phyloP scores from a whole-genome alignment of 1,140 invertebrate species.

The Heliconius himera region DNA sequence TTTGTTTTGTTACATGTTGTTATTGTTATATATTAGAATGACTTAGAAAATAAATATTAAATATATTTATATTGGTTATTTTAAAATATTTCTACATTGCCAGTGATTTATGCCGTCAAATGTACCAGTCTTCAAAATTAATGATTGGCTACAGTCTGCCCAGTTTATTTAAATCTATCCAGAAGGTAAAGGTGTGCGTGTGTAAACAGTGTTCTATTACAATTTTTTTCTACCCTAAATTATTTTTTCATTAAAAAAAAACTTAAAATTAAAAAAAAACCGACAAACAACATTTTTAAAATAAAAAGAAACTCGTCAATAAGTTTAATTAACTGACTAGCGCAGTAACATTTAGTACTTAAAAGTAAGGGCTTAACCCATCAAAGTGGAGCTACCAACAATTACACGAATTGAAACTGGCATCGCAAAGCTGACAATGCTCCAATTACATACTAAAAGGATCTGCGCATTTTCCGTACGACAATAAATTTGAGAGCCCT shows the following conservation, averaged over 20 bases:
- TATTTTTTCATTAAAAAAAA: no score
- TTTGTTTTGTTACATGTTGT: conserved; percentile 18
- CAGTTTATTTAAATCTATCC: no score
- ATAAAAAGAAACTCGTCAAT: neutral
- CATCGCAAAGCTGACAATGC: conserved; percentile 30
- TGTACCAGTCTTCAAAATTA: no score
- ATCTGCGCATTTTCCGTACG: conserved; percentile 37
- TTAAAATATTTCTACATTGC: no score
- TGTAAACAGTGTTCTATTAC: no score
- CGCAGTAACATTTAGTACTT: neutral
- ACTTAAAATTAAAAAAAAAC: neutral
- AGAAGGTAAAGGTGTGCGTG: no score
- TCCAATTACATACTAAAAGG: conserved; percentile 34
- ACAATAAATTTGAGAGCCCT: conserved; percentile 48
- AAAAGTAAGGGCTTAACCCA: conserved; percentile 7
- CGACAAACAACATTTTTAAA: neutral
- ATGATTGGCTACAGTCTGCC: no score
- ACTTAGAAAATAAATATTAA: no score
- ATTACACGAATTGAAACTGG: conserved; percentile 18
- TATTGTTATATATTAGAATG: neutral
- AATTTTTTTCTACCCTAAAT: no score
- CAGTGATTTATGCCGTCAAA: no score
- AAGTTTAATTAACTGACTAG: neutral
- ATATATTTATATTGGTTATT: no score
- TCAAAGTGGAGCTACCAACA: conserved; percentile 15